Evolutionary conservation across 1,140 invertebrate genomes (phyloP).

Genomic region (Pseudomyrmex concolor): DNA sequence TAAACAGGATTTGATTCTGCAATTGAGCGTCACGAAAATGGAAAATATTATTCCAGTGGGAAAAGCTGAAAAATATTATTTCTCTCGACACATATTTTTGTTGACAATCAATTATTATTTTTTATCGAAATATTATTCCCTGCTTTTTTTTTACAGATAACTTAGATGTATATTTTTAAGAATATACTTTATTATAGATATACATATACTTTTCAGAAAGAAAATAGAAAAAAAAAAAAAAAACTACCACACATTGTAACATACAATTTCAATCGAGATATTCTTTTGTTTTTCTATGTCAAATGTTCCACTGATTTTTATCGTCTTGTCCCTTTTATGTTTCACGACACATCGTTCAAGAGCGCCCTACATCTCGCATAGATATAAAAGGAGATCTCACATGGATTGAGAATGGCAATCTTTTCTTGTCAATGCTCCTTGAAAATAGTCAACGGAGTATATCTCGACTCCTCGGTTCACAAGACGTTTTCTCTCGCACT

Average conservation of each 20-base stretch:
- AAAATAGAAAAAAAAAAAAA: no score
- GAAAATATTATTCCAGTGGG: not conserved
- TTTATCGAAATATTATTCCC: no score
- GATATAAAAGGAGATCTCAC: conserved; percentile 73
- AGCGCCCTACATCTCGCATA: conserved; percentile 78
- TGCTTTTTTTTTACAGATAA: no score
- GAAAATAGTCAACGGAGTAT: conserved; percentile 33
- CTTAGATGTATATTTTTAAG: not conserved
- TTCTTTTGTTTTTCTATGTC: not conserved
- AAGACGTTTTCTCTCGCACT: not conserved
- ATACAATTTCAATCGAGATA: no score
- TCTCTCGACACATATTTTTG: no score
- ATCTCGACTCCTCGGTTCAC: conserved; percentile 1
- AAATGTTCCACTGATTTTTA: not conserved
- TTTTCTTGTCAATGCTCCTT: conserved; percentile 51
- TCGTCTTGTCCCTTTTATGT: conserved; percentile 77
- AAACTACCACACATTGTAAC: no score
- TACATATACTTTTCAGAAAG: no score
- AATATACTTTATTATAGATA: not conserved
- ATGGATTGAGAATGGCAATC: conserved; percentile 61
- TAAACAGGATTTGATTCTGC: not conserved
- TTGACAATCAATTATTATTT: not conserved
- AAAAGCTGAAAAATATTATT: no score
- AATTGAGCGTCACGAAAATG: not conserved
- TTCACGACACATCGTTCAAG: conserved; percentile 81